These are phyloP conservation scores for Cricetomys ansorgei DNA, from an alignment of 2,113 vertebrate species.

Conservation along the genomic window DNA sequence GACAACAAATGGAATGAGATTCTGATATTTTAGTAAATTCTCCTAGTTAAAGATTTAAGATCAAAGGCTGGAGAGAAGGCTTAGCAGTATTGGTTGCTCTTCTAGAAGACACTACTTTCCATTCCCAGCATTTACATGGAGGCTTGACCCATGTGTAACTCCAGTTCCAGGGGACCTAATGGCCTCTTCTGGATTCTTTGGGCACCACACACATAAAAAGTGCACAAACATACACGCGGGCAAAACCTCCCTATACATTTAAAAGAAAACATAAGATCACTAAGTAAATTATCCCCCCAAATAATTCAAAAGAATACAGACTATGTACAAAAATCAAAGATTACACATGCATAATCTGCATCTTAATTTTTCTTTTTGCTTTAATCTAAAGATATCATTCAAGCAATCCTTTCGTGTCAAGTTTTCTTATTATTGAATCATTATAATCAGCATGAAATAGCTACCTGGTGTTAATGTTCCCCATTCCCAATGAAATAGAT, in stretches of 20 bases:
- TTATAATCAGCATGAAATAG: not conserved
- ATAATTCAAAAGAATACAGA: not conserved
- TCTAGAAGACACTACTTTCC: not conserved
- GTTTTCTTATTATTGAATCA: not conserved
- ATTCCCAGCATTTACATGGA: not conserved
- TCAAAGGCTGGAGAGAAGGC: not conserved
- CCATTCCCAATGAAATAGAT: not conserved
- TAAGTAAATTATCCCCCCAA: not conserved
- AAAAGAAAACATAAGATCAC: too few relatives aligned
- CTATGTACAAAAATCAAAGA: not conserved
- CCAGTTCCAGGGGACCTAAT: not conserved
- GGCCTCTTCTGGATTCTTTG: not conserved
- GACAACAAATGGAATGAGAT: conserved; percentile 36
- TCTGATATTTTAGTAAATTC: conserved; percentile 45
- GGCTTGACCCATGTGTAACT: not conserved
- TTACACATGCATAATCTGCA: not conserved
- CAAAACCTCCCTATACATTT: not conserved
- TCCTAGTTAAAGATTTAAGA: conserved; percentile 34
- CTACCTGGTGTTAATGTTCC: not conserved
- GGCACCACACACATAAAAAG: not conserved
- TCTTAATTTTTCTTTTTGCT: not conserved
- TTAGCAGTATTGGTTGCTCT: not conserved
- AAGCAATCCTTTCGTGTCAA: not conserved
- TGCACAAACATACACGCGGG: not conserved
- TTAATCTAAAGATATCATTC: not conserved